Percentiles rank a stretch among this genome's conserved stretches.
Evolutionary conservation across 2,888 invertebrate species (phyloP).

Genomic region (Netelia virgata): DNA sequence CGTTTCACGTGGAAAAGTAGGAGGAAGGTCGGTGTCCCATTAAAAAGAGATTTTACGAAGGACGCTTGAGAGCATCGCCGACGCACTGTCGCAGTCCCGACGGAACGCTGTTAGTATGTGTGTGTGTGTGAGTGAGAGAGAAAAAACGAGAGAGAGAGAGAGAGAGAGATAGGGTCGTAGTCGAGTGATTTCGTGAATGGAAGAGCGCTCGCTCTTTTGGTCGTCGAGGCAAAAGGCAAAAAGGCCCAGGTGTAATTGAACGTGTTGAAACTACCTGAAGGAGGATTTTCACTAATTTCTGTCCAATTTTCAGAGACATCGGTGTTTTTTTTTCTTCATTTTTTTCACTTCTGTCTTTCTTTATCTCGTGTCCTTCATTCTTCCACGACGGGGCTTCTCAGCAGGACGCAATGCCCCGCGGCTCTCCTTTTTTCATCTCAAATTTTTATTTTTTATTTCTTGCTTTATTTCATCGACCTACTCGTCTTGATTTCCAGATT

Average conservation of each 20-base stretch:
- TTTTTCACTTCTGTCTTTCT: conserved; percentile 22
- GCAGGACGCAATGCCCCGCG: conserved; percentile 51
- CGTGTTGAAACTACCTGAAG: conserved; percentile 66
- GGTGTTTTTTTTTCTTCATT: conserved; percentile 66
- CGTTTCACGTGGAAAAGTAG: conserved; percentile 50
- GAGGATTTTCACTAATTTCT: conserved; percentile 79
- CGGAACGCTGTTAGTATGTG: conserved; percentile 4
- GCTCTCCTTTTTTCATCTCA: conserved; percentile 25
- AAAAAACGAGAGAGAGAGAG: conserved; percentile 23
- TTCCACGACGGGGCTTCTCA: conserved; percentile 47
- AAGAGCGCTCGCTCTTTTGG: conserved; percentile 34
- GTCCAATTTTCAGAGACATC: conserved; percentile 77
- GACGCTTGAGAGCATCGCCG: conserved; percentile 41
- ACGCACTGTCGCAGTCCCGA: conserved; percentile 66
- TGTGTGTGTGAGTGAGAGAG: conserved; percentile 7
- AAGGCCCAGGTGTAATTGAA: conserved; percentile 75
- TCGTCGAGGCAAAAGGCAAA: conserved; percentile 72
- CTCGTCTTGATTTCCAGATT: conserved; percentile 38
- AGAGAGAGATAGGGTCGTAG: conserved; percentile 7
- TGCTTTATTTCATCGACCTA: conserved; percentile 26
- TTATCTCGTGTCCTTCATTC: conserved; percentile 7
- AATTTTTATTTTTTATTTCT: conserved; percentile 6
- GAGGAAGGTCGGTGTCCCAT: conserved; percentile 74
- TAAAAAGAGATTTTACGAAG: conserved; percentile 83
- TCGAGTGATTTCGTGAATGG: conserved; percentile 59